Conservation (phyloP, 2,113 vertebrate genomes). For the Bos indicus region DNA sequence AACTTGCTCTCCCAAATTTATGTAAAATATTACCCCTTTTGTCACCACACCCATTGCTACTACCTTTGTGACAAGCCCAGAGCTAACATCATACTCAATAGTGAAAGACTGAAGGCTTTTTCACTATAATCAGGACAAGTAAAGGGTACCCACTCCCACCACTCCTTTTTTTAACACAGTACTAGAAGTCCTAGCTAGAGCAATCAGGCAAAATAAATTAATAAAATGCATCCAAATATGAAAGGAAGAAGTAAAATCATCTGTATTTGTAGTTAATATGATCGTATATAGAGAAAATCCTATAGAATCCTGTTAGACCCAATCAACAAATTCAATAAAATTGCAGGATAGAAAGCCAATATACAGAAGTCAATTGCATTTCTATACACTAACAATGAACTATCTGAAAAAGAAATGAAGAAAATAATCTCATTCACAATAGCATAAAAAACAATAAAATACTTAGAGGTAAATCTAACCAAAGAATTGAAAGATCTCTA, state of each 20-base stretch:
- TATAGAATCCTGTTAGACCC: neutral
- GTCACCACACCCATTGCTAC: neutral
- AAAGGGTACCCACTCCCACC: neutral
- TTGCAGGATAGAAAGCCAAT: neutral
- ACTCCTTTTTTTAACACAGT: neutral
- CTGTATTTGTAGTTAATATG: neutral
- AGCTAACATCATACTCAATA: neutral
- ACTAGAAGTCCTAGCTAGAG: neutral
- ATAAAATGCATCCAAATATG: neutral
- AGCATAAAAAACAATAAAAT: neutral
- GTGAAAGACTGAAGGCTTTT: neutral
- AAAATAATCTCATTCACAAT: neutral
- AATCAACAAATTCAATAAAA: neutral
- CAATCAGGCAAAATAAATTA: neutral
- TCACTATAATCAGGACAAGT: neutral
- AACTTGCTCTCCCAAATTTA: neutral
- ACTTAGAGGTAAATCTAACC: neutral
- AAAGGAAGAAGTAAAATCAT: neutral
- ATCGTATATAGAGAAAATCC: neutral
- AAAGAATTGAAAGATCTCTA: neutral
- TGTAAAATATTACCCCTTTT: neutral
- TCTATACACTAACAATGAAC: neutral
- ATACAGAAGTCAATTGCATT: neutral
- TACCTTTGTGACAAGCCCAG: neutral
- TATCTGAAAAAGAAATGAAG: neutral